Evolutionary conservation across 2,113 vertebrate species (phyloP).

Genomic region (Pterocles orientalis): DNA sequence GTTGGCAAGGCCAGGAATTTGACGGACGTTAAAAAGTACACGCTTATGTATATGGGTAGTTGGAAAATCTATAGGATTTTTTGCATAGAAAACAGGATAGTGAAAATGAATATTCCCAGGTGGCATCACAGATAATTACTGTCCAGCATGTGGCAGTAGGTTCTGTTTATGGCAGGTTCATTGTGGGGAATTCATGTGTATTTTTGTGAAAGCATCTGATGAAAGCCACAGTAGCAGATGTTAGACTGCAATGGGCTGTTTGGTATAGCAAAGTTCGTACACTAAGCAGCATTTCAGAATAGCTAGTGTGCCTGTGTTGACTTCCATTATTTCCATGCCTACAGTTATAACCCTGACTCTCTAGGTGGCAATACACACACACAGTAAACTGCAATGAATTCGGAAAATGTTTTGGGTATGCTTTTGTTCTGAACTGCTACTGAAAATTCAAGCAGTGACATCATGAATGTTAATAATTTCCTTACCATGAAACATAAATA

Average conservation of each 20-base stretch:
- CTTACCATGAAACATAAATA: constrained; percentile 41
- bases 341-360: background rate
- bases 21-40: background rate
- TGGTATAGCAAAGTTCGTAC: background rate
- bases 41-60: accelerated
- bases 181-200: background rate
- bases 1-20: background rate
- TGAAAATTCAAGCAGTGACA: constrained; percentile 42
- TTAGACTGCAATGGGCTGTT: background rate
- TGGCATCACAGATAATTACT: background rate
- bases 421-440: background rate
- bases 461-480: constrained; percentile 78
- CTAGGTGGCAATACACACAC: constrained; percentile 9
- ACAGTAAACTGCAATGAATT: background rate
- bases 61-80: background rate
- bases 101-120: background rate
- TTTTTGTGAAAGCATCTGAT: background rate
- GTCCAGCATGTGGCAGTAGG: background rate
- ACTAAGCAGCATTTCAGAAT: background rate
- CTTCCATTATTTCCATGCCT: background rate
- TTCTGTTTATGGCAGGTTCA: background rate
- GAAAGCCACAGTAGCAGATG: background rate
- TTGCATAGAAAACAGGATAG: background rate
- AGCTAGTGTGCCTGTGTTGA: background rate
- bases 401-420: background rate